phyloP scores from a whole-genome alignment of 2,113 vertebrate genomes.

The Myrmecobius fasciatus region DNA sequence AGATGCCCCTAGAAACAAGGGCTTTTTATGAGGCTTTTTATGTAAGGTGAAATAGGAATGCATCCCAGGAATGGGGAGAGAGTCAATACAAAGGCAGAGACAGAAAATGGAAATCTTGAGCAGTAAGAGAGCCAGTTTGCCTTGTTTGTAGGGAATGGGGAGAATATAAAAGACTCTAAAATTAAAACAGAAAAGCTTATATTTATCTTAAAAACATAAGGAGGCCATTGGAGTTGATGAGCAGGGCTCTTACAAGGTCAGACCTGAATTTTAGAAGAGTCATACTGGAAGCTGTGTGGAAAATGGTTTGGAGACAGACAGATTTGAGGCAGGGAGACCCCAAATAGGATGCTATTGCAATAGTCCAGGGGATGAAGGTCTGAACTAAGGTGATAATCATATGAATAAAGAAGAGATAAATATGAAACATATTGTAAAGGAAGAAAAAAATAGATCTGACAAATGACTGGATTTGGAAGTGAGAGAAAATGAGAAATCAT shows the following conservation, averaged over 20 bases:
- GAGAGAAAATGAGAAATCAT: neutral
- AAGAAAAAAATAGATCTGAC: neutral
- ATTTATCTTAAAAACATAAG: neutral
- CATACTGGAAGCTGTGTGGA: neutral
- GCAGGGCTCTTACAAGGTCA: neutral
- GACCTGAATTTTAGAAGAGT: neutral
- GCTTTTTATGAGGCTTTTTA: neutral
- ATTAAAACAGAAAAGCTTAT: neutral
- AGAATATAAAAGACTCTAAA: neutral
- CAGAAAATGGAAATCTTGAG: neutral
- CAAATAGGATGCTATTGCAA: neutral
- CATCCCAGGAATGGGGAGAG: neutral
- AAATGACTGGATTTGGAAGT: neutral
- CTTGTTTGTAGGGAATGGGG: neutral
- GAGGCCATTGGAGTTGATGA: neutral
- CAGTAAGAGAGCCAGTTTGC: neutral
- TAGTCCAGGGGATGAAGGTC: neutral
- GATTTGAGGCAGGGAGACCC: neutral
- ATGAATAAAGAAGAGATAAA: neutral
- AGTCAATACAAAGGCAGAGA: neutral
- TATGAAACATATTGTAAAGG: neutral
- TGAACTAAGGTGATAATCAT: neutral
- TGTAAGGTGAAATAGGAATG: neutral
- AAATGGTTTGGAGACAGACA: neutral
- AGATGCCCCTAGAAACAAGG: too few relatives aligned